phyloP scores from a whole-genome alignment of 2,113 vertebrate species.

The Pantherophis guttatus region DNA sequence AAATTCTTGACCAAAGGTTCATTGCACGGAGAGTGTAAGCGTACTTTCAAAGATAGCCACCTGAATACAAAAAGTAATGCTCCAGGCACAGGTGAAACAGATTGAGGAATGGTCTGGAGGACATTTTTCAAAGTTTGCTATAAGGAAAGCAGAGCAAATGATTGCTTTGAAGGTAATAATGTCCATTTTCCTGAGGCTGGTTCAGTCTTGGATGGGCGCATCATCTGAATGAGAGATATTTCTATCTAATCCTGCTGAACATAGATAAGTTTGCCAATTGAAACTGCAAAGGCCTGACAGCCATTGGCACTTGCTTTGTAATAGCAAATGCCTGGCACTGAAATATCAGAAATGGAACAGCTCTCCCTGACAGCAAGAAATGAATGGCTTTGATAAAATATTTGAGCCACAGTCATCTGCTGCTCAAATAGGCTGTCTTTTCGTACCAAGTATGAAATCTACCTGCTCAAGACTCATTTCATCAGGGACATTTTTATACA shows the following conservation, averaged over 20 bases:
- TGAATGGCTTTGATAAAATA: constrained; percentile 57
- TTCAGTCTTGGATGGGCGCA: constrained; percentile 53
- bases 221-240: constrained; percentile 62
- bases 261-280: constrained; percentile 69
- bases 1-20: background rate
- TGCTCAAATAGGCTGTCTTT: constrained; percentile 60
- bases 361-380: constrained; percentile 56
- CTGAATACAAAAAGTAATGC: constrained; percentile 28
- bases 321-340: constrained; percentile 55
- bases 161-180: constrained; percentile 67
- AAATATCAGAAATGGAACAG: constrained; percentile 57
- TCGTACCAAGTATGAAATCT: constrained; percentile 49
- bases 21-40: background rate
- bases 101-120: constrained; percentile 49
- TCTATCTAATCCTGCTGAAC: constrained; percentile 65
- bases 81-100: constrained; percentile 42
- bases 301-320: constrained; percentile 54
- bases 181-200: constrained; percentile 62
- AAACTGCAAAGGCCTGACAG: constrained; percentile 61
- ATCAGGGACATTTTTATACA: constrained; percentile 32
- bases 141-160: constrained; percentile 54
- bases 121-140: constrained; percentile 39
- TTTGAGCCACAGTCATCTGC: constrained; percentile 46
- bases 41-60: constrained; percentile 7
- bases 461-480: constrained; percentile 55